Conservation (phyloP, 1,140 invertebrate species). For the Brachionus asplanchnoidis region DNA sequence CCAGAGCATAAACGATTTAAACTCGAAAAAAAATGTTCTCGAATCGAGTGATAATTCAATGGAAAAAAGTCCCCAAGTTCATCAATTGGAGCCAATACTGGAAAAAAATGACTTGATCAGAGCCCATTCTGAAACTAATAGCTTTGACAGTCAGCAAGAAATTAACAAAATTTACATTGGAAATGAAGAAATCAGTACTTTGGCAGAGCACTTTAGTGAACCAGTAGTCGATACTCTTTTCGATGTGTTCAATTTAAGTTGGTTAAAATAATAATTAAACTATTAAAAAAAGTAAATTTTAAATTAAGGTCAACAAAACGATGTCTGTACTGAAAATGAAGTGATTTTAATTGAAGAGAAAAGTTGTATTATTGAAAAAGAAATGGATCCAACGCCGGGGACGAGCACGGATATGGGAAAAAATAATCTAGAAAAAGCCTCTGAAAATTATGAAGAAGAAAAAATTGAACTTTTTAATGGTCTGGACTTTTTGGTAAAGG, state of each 20-base stretch:
- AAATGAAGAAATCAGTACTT: slow-evolving; percentile 16
- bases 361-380: neutral
- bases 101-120: neutral
- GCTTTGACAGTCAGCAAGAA: neutral
- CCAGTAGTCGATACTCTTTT: neutral
- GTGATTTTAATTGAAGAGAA: neutral
- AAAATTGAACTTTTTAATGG: neutral
- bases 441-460: neutral
- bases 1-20: slow-evolving; percentile 34
- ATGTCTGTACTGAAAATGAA: neutral
- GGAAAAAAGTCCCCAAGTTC: neutral
- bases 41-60: neutral
- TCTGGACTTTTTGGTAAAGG: neutral
- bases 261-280: neutral
- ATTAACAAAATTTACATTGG: neutral
- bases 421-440: neutral
- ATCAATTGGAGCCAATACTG: neutral
- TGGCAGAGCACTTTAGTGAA: slow-evolving; percentile 17
- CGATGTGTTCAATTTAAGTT: slow-evolving; percentile 16
- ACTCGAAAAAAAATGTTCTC: neutral
- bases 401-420: neutral
- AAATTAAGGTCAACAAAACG: neutral
- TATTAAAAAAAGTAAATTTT: neutral
- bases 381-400: neutral
- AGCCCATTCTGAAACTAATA: neutral